These are phyloP conservation scores for Parapsyche elsis DNA, from an alignment of 1,140 invertebrate species.

Conservation along the genomic window DNA sequence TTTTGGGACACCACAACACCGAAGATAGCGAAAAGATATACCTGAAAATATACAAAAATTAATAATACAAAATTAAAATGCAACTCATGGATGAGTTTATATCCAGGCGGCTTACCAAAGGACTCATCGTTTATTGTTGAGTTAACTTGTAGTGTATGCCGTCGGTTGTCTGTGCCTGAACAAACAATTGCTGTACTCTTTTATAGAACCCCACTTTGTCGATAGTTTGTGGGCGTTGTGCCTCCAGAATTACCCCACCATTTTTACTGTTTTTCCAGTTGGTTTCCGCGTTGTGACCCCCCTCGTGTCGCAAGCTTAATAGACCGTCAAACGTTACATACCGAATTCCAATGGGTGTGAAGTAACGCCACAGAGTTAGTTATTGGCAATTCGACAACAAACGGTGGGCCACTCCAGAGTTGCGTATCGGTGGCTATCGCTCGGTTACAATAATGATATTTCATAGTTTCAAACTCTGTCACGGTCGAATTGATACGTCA, in stretches of 20 bases:
- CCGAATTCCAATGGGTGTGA: constrained; percentile 42
- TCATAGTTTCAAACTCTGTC: constrained; percentile 27
- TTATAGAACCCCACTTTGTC: constrained; percentile 38
- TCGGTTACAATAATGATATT: constrained; percentile 29
- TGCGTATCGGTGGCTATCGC: constrained; percentile 1
- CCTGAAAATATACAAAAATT: constrained; percentile 37
- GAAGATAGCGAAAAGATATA: constrained; percentile 62
- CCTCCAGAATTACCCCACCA: constrained; percentile 8
- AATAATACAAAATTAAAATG: not conserved
- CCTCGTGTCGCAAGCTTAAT: constrained; percentile 43
- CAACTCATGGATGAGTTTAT: not conserved
- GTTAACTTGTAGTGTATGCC: not conserved
- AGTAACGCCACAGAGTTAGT: constrained; percentile 2
- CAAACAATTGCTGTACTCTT: constrained; percentile 24
- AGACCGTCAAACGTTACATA: constrained; percentile 44
- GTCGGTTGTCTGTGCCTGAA: constrained; percentile 7
- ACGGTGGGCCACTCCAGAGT: constrained; percentile 1
- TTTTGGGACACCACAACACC: constrained; percentile 55
- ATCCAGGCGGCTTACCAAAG: constrained; percentile 15
- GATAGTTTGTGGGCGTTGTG: not conserved
- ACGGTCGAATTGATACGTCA: constrained; percentile 28
- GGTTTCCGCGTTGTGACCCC: constrained; percentile 36
- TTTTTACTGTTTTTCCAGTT: constrained; percentile 35
- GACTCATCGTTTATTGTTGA: not conserved
- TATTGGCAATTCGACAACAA: constrained; percentile 2